Conservation (phyloP, 2,797 vertebrate species). For the Synaphobranchus kaupii region DNA sequence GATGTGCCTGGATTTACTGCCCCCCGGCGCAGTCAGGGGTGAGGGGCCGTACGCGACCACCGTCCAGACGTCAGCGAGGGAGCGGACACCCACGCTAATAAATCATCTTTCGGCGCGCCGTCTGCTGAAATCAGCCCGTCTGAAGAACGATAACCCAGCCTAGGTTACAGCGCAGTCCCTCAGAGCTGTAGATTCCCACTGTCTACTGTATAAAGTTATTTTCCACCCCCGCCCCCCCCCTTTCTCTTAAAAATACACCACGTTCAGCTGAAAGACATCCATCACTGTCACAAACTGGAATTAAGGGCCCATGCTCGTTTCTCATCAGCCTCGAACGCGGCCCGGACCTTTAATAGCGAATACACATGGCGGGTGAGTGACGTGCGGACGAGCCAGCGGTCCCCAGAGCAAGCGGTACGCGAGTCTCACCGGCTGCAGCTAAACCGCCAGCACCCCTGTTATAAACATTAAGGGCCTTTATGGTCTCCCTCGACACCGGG, state of each 20-base stretch:
- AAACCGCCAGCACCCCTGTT: conserved; percentile 10
- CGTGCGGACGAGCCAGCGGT: background rate
- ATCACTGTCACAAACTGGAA: background rate
- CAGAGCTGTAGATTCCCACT: background rate
- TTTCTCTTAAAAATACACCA: background rate
- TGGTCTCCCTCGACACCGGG: conserved; percentile 18
- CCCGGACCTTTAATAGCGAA: background rate
- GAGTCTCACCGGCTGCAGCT: background rate
- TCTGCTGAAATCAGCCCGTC: background rate
- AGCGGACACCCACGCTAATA: background rate
- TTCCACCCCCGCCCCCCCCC: no score
- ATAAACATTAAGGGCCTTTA: conserved; percentile 25
- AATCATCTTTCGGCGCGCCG: background rate
- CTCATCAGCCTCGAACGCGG: background rate
- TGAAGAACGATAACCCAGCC: background rate
- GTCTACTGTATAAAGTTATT: background rate
- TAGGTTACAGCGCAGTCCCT: background rate
- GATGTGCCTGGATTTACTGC: background rate
- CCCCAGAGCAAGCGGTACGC: background rate
- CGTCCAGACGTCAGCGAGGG: background rate
- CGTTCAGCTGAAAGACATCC: background rate
- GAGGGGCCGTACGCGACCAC: background rate
- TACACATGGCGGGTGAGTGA: background rate
- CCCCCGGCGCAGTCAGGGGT: background rate
- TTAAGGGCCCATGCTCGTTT: background rate